Evolutionary conservation across 2,888 invertebrate genomes (phyloP).

Genomic region (Drosophila subsilvestris): DNA sequence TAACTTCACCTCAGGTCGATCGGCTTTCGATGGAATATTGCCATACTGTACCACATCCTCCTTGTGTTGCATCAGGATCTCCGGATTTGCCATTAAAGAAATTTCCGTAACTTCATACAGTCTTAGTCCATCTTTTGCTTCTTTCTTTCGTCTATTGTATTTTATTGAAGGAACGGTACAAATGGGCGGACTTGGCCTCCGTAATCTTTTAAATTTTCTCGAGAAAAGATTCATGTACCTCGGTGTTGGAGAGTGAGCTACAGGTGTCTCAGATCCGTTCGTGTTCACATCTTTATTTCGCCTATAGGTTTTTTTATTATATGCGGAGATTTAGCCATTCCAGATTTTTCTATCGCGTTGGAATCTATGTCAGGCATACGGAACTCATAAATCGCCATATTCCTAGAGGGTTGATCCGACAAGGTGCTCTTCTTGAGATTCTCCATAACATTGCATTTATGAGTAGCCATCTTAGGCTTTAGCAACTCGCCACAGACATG

Average conservation of each 20-base stretch:
- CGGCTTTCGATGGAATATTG: neutral
- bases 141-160: conserved; percentile 8
- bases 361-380: conserved; percentile 52
- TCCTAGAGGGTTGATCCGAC: neutral
- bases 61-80: neutral
- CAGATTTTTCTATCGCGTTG: neutral
- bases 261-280: neutral
- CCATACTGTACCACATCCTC: neutral
- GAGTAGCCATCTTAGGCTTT: conserved; percentile 25
- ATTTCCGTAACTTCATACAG: conserved; percentile 28
- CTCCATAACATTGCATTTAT: neutral
- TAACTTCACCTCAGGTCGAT: neutral
- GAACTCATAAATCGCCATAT: conserved; percentile 43
- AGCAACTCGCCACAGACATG: conserved; percentile 26
- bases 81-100: neutral
- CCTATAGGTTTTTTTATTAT: neutral
- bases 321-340: neutral
- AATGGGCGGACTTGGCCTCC: conserved; percentile 15
- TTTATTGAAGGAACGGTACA: conserved; percentile 47
- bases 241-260: neutral
- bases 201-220: neutral
- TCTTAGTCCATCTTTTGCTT: neutral
- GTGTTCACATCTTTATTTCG: neutral
- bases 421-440: neutral
- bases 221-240: neutral